Conservation (phyloP, 1,140 invertebrate genomes). For the Orius insidiosus region DNA sequence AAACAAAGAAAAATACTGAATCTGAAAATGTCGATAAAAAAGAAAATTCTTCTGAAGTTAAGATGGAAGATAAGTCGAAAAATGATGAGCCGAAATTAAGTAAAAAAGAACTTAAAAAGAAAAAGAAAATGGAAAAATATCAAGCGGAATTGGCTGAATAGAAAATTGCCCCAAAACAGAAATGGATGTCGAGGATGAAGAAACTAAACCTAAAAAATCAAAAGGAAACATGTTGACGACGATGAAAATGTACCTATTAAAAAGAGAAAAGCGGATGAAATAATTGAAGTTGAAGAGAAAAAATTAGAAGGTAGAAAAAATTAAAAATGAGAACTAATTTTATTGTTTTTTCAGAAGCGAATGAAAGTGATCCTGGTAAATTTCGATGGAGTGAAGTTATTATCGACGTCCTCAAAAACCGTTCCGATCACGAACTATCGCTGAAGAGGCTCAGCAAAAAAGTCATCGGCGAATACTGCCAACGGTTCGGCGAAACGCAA, state of each 20-base stretch:
- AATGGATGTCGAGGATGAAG: not conserved
- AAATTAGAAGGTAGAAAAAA: not conserved
- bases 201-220: slow-evolving; percentile 3
- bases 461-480: slow-evolving; percentile 13
- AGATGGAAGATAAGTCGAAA: too few relatives aligned
- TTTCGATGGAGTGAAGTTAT: slow-evolving; percentile 16
- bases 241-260: not conserved
- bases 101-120: slow-evolving; percentile 9
- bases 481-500: slow-evolving; percentile 7
- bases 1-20: slow-evolving; percentile 1
- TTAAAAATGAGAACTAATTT: too few relatives aligned
- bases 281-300: not conserved
- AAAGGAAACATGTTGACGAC: not conserved
- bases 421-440: slow-evolving; percentile 12
- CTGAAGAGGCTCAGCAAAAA: slow-evolving; percentile 14
- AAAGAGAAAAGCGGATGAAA: not conserved
- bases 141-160: slow-evolving; percentile 5
- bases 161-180: not conserved
- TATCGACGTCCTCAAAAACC: slow-evolving; percentile 7
- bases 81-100: slow-evolving; percentile 2
- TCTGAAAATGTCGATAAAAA: too few relatives aligned
- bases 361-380: not conserved
- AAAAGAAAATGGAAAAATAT: slow-evolving; percentile 9
- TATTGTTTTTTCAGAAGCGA: not conserved
- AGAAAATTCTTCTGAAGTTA: too few relatives aligned